Conservation (phyloP, 2,888 invertebrate species). For the Embidobia sp. region DNA sequence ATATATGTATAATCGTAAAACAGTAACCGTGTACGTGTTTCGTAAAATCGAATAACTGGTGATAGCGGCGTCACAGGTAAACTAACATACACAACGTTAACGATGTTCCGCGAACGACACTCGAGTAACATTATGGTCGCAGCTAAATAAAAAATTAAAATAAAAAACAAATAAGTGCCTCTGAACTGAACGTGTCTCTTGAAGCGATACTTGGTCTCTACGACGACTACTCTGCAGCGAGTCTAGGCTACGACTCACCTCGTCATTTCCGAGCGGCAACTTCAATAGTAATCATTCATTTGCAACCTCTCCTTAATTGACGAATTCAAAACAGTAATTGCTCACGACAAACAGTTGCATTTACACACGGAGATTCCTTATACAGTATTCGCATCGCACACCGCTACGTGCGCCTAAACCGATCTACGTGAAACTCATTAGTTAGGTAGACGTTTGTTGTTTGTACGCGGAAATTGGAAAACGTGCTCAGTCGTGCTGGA, state of each 20-base stretch:
- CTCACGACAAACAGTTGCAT: slow-evolving; percentile 31
- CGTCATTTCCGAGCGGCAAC: slow-evolving; percentile 17
- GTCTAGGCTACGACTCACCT: slow-evolving; percentile 7
- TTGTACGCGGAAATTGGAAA: too few species aligned
- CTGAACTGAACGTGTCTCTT: slow-evolving; percentile 13
- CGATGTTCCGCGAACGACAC: slow-evolving; percentile 21
- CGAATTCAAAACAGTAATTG: slow-evolving; percentile 15
- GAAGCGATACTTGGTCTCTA: slow-evolving; percentile 14
- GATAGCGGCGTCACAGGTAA: slow-evolving; percentile 39
- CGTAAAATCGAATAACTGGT: slow-evolving; percentile 52
- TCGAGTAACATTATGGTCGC: slow-evolving; percentile 22
- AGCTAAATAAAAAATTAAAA: slow-evolving; percentile 27
- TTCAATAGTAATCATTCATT: slow-evolving; percentile 19
- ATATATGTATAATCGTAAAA: slow-evolving; percentile 58
- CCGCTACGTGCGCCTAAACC: slow-evolving; percentile 34
- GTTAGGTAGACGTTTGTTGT: too few species aligned
- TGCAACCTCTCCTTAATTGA: slow-evolving; percentile 18
- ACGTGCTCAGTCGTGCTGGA: too few species aligned
- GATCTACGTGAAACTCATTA: slow-evolving; percentile 20
- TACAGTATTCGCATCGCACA: slow-evolving; percentile 39
- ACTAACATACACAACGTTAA: slow-evolving; percentile 49
- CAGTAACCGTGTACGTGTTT: slow-evolving; percentile 47
- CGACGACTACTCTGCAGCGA: slow-evolving; percentile 6
- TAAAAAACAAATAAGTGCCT: slow-evolving; percentile 25
- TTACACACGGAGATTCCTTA: slow-evolving; percentile 46